Evolutionary conservation across 2,113 vertebrate genomes (phyloP), one percentile per base, ranked within the genome.

Genomic region (Mixornis gularis): DNA sequence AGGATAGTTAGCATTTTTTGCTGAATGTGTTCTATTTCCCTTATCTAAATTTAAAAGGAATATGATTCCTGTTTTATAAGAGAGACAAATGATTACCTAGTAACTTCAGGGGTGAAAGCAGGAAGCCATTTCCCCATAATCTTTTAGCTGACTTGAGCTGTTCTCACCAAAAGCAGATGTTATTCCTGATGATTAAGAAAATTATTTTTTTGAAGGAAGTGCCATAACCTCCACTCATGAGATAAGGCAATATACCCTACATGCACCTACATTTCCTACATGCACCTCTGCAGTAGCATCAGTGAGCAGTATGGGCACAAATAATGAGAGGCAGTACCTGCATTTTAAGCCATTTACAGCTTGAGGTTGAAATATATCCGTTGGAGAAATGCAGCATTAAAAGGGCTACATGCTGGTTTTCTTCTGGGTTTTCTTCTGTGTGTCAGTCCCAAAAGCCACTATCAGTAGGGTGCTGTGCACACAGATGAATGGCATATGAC

Each of bases 31-130:
- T 89, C 64, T 38, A 24, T 79, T 92, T 84, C 44, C 60, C 34
- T 87, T 59, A 86, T n/a, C 62, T 92, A 56, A 90, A 69, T 19
- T 44, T 62, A 62, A 79, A 85, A 89, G 26, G 46, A 92, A 43
- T 66, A 89, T 4, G 15, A 55, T 73, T 80, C 26, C 30, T 76
- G 38, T 38, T 88, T 94, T 87, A 38, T 19, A 84, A 70, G 40
- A 56, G 53, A 80, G 60, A 68, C 46, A 64, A 73, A 88, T n/a
- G 3, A 69, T 81, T 78, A 43, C 53, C 41, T 58, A 60, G 41
- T 78, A 79, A 64, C 36, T 86, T 74, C 59, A 64, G 41, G 62
- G 18, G 22, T 49, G 41, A 76, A 82, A 85, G 49, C 38, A 56
- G 40, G 43, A 65, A 25, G 18, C 62, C 1, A 2, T 86, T 93